Evolutionary conservation across 2,888 invertebrate species (phyloP), one percentile per base, ranked within the genome.

Genomic region (Agrypnus murinus): DNA sequence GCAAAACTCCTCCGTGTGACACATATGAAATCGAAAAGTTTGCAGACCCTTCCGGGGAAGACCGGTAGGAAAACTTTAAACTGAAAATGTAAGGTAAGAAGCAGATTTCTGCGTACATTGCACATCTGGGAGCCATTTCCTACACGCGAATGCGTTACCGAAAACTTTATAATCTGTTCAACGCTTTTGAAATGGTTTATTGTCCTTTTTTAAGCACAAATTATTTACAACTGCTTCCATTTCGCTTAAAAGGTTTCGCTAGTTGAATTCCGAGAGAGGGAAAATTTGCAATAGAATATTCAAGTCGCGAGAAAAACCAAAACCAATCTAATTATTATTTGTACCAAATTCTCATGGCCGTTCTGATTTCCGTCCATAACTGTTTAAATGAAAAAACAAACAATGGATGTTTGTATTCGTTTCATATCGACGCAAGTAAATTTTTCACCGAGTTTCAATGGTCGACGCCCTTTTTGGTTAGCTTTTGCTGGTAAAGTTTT

Each of bases 261-360:
- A 19, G 50, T 48, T 34, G 62, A 48, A 45, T 46, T 60, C 10
- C 19, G 15, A 50, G 25, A 69, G 66, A 71, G 68, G 50, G 63
- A 68, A 70, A 69, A 75, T 64, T 67, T 67, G 48, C 63, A 48
- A 67, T 71, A 63, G 43, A 66, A 64, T 64, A 77, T 75, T 75
- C 75, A 25, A 55, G 46, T 70, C 75, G 73, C 74, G 74, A n/a
- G 71, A 75, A 73, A 55, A 75, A 77, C 75, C 74, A 69, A n/a
- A 69, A 69, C 73, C 67, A 77, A 77, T 74, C 74, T 75, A 75
- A 72, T 69, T 73, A 71, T 71, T 25, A 25, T 25, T 65, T 67
- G 58, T 63, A 72, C 65, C 31, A 73, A 66, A 74, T 71, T 67
- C 71, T 74, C 65, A 64, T 43, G n/a, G 65, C 73, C 72, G 68